phyloP scores from a whole-genome alignment of 2,113 vertebrate genomes.

The Empidonax alnorum region DNA sequence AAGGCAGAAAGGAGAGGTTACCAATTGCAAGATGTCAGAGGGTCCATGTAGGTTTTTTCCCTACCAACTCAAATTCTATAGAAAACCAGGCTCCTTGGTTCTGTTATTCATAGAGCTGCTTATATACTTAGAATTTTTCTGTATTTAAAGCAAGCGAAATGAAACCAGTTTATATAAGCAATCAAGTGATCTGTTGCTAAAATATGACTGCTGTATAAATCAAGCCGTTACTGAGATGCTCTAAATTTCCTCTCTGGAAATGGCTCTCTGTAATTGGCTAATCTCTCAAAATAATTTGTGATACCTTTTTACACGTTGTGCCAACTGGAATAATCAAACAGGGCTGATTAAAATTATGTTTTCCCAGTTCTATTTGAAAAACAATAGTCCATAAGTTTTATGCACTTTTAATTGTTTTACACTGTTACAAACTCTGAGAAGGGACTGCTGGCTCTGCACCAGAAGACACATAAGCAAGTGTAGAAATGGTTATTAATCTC shows the following conservation, averaged over 20 bases:
- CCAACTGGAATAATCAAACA: conserved; percentile 40
- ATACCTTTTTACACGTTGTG: conserved; percentile 14
- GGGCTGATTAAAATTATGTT: conserved; percentile 8
- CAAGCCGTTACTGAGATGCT: conserved; percentile 21
- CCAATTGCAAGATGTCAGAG: neutral
- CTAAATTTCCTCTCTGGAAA: conserved; percentile 51
- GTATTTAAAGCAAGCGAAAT: conserved; percentile 14
- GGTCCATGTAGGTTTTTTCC: neutral
- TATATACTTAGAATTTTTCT: neutral
- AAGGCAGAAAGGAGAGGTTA: neutral
- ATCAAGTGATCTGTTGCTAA: neutral
- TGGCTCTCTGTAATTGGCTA: conserved; percentile 38
- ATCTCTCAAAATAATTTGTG: conserved; percentile 64
- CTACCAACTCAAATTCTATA: neutral
- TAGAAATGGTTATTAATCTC: neutral
- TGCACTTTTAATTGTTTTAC: neutral
- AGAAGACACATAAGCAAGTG: neutral
- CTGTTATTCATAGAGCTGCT: neutral
- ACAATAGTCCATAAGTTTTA: neutral
- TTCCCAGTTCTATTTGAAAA: neutral
- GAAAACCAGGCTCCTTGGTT: neutral
- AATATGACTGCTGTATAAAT: conserved; percentile 45
- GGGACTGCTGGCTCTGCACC: neutral
- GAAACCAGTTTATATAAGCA: conserved; percentile 23
- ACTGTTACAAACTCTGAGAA: neutral